Percentiles rank a stretch among this genome's conserved stretches.
These are phyloP conservation scores for Lysandra coridon DNA, from an alignment of 2,888 invertebrate genomes.

Conservation along the genomic window DNA sequence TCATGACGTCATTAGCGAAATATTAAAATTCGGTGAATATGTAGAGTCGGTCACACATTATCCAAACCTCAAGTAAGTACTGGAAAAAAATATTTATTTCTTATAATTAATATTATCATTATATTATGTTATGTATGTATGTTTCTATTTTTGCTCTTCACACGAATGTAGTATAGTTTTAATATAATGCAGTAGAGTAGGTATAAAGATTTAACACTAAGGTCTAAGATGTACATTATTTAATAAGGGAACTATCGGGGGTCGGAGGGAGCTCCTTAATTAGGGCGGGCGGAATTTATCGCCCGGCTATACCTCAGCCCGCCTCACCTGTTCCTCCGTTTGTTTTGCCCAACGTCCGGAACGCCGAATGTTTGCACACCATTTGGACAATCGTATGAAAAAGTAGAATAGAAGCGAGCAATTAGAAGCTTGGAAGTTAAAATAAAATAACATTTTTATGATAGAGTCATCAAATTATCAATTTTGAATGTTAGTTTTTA, in stretches of 20 bases:
- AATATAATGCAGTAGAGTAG: neutral
- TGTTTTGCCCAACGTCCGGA: conserved; percentile 45
- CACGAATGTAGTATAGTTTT: neutral
- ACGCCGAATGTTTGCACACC: conserved; percentile 25
- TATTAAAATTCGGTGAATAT: no score
- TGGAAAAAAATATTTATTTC: no score
- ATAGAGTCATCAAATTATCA: neutral
- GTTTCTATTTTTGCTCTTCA: no score
- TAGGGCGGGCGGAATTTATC: conserved; percentile 77
- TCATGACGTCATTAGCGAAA: no score
- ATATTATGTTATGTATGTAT: no score
- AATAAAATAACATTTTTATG: neutral
- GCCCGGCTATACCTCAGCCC: conserved; percentile 61
- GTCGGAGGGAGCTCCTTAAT: conserved; percentile 68
- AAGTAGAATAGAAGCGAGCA: neutral
- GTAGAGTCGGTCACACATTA: no score
- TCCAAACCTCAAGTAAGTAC: no score
- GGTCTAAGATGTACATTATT: conserved; percentile 40
- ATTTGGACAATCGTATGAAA: neutral
- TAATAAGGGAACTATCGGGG: conserved; percentile 41
- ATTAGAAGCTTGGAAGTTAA: neutral
- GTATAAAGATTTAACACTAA: no score
- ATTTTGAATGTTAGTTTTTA: neutral
- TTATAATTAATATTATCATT: no score
- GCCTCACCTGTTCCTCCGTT: conserved; percentile 60